Base-by-base conservation (phyloP, 30 jellyfish, hydroid and myxozoan species). In the Hydractinia symbiolongicarpus region DNA sequence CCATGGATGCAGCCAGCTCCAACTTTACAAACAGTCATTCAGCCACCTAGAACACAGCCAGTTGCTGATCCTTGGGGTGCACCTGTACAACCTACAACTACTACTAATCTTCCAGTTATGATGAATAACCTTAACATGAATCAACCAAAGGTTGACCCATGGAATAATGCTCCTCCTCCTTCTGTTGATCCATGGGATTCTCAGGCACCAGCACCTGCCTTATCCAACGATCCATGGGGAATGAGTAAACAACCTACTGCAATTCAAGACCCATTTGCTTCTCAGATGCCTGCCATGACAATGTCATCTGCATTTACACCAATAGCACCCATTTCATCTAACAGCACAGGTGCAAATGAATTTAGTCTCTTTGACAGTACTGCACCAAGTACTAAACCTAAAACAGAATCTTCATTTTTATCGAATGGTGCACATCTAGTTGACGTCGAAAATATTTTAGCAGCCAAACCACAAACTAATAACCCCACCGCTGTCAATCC, bases 371-470 rank as follows among this genome's bases (percentile, higher is more conserved):
- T 87, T 9, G 84, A 81, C 50, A 52, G 81, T 30, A 55, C 91
- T 49, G 78, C 79, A 69, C 54, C 5, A 72, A 49, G 9, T 4
- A n/a, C 82, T 19, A 1, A 56, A 20, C 78, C 30, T 30, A 8
- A 72, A 14, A 20, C 50, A 50, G 72, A 21, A 79, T 54, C 87
- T 62, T 61, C 82, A 9, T 91, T 91, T 72, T 85, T 91, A 73
- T 89, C 94, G 50, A 81, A 80, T 13, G 94, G 87, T 77, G 84
- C 96, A 68, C 89, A 87, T 55, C 85, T 93, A 53, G 98, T 93
- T 53, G 79, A 93, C 72, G 95, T 93, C 51, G 96, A 87, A 80
- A 93, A 93, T 69, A 87, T 93, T 58, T 76, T 80, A 20, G 95
- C 92, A 17, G 21, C 91, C 50, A 76, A 79, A 58, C 77, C 68